Evolutionary conservation across 2,888 invertebrate genomes (phyloP).

Genomic region (Hypsopygia costalis): DNA sequence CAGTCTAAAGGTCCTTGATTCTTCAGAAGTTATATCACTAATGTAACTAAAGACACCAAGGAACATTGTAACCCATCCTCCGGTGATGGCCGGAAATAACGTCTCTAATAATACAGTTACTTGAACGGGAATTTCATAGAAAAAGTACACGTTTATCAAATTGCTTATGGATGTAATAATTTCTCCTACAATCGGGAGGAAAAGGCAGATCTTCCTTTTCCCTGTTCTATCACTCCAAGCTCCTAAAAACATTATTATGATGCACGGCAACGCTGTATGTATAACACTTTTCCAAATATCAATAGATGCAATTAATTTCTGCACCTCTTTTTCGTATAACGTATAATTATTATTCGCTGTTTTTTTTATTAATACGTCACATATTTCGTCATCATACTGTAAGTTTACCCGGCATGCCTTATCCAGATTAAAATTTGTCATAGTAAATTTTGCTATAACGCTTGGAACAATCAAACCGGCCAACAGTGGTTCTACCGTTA

Average conservation of each 20-base stretch:
- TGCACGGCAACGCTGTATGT: constrained; percentile 76
- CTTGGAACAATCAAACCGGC: constrained; percentile 87
- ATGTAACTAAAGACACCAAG: constrained; percentile 83
- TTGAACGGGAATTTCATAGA: constrained; percentile 79
- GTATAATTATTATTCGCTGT: constrained; percentile 73
- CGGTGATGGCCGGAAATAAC: constrained; percentile 72
- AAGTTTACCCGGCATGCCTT: constrained; percentile 69
- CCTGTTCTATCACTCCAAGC: constrained; percentile 83
- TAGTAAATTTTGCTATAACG: constrained; percentile 85
- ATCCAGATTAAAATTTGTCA: constrained; percentile 68
- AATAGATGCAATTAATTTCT: constrained; percentile 78
- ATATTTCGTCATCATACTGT: constrained; percentile 53
- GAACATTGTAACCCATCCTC: constrained; percentile 80
- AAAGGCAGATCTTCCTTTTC: constrained; percentile 77
- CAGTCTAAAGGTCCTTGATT: constrained; percentile 81
- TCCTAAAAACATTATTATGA: constrained; percentile 80
- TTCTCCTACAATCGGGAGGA: constrained; percentile 79
- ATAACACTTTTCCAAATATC: constrained; percentile 79
- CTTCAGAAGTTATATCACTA: constrained; percentile 79
- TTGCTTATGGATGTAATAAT: constrained; percentile 70
- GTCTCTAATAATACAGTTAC: constrained; percentile 76
- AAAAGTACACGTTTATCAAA: constrained; percentile 78
- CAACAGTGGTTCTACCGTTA: constrained; percentile 87
- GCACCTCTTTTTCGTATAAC: constrained; percentile 82
- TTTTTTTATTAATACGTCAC: constrained; percentile 56